A percentile compares a stretch with the other conserved stretches of the same genome.
phyloP scores from a whole-genome alignment of 2,113 vertebrate genomes.

The Dicerorhinus sumatrensis region DNA sequence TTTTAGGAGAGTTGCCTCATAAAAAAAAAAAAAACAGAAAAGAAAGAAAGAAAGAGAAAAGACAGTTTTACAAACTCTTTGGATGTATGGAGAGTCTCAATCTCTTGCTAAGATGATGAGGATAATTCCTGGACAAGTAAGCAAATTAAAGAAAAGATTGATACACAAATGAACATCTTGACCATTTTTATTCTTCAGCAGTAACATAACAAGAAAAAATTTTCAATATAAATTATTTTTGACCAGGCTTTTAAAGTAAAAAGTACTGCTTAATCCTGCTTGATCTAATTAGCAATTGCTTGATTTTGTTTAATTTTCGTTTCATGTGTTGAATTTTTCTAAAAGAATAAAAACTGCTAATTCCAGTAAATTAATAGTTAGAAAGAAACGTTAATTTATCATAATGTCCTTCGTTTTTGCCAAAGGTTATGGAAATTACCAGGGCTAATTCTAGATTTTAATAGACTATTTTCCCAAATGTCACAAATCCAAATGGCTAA shows the following conservation, averaged over 20 bases:
- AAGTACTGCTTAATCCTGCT: neutral
- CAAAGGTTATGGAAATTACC: slow-evolving; percentile 47
- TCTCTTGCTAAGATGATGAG: slow-evolving; percentile 66
- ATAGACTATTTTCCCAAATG: neutral
- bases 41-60: neutral
- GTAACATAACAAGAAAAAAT: neutral
- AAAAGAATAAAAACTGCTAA: slow-evolving; percentile 1
- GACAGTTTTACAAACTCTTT: slow-evolving; percentile 64
- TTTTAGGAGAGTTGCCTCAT: slow-evolving; percentile 41
- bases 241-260: slow-evolving; percentile 13
- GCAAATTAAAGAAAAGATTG: neutral
- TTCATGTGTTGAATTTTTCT: slow-evolving; percentile 35
- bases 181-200: neutral
- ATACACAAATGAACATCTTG: neutral
- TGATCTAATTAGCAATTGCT: neutral
- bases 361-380: slow-evolving; percentile 8
- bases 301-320: neutral
- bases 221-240: slow-evolving; percentile 4
- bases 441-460: neutral
- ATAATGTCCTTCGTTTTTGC: slow-evolving; percentile 31
- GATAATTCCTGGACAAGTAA: slow-evolving; percentile 35
- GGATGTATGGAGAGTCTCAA: slow-evolving; percentile 66
- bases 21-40: neutral
- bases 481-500: slow-evolving; percentile 10
- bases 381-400: slow-evolving; percentile 25